These are phyloP conservation scores for Clarias gariepinus DNA, from an alignment of 2,113 vertebrate genomes.

Conservation along the genomic window DNA sequence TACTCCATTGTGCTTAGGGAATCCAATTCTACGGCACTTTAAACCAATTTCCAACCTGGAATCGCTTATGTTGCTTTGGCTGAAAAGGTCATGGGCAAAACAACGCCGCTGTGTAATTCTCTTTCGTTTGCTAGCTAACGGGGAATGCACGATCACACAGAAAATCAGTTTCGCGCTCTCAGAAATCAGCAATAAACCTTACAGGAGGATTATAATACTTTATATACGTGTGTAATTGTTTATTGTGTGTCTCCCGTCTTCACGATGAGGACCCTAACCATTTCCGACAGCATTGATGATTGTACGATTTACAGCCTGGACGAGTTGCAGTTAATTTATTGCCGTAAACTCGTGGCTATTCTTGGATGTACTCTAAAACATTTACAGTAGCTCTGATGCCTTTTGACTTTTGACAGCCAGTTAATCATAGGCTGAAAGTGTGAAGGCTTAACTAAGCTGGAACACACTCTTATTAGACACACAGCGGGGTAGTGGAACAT, in stretches of 20 bases:
- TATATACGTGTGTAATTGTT: not conserved
- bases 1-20: slow-evolving; percentile 41
- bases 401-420: slow-evolving; percentile 38
- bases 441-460: not conserved
- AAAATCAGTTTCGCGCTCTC: slow-evolving; percentile 33
- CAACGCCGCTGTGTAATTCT: slow-evolving; percentile 31
- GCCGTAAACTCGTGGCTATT: slow-evolving; percentile 11
- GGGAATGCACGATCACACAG: slow-evolving; percentile 3
- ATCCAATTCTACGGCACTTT: slow-evolving; percentile 54
- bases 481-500: slow-evolving; percentile 45
- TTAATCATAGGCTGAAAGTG: slow-evolving; percentile 19
- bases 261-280: not conserved
- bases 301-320: slow-evolving; percentile 10
- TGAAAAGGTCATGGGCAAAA: slow-evolving; percentile 53
- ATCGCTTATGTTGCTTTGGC: slow-evolving; percentile 49
- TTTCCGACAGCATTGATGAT: slow-evolving; percentile 19
- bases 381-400: slow-evolving; percentile 25
- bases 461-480: slow-evolving; percentile 32
- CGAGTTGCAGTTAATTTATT: slow-evolving; percentile 20
- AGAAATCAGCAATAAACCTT: not conserved
- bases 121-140: slow-evolving; percentile 14
- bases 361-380: not conserved
- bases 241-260: not conserved
- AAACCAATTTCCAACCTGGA: slow-evolving; percentile 57
- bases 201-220: not conserved